A percentile compares a stretch with the other conserved stretches of the same genome.
Evolutionary conservation across 35 echinoderm and acorn worm species (phyloP).

Genomic region (Ophiothrix spiculata): DNA sequence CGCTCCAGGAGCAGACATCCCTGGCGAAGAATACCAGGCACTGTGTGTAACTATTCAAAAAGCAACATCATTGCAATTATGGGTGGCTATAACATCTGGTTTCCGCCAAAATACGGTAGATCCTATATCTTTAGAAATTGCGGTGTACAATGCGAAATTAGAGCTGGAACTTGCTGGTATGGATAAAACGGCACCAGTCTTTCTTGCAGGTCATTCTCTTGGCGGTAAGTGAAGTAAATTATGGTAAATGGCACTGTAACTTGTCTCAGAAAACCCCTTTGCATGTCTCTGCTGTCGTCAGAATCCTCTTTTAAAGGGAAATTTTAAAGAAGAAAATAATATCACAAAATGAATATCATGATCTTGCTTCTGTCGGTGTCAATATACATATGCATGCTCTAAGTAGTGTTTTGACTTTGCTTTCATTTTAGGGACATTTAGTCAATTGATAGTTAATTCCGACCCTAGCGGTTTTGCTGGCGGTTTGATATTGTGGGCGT

Average conservation of each 20-base stretch:
- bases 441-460: conserved; percentile 9
- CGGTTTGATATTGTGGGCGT: conserved; percentile 53
- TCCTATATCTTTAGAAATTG: conserved; percentile 1
- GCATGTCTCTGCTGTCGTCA: no score
- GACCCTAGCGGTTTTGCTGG: conserved; percentile 6
- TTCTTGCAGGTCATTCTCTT: conserved; percentile 47
- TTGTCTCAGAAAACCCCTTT: no score
- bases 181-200: conserved; percentile 11
- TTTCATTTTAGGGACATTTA: conserved; percentile 22
- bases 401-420: not conserved
- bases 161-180: conserved; percentile 1
- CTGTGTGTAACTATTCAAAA: conserved; percentile 14
- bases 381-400: not conserved
- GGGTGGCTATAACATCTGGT: conserved; percentile 30
- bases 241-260: no score
- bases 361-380: no score
- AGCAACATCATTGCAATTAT: not conserved
- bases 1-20: conserved; percentile 33
- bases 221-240: conserved; percentile 35
- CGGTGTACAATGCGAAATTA: not conserved
- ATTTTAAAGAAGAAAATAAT: no score
- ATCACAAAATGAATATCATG: no score
- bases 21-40: conserved; percentile 25
- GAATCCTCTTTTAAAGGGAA: no score
- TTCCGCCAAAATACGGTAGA: conserved; percentile 6